Evolutionary conservation across 30 jellyfish, hydroid and myxozoan genomes (phyloP).

Genomic region (Rhopilema esculentum): DNA sequence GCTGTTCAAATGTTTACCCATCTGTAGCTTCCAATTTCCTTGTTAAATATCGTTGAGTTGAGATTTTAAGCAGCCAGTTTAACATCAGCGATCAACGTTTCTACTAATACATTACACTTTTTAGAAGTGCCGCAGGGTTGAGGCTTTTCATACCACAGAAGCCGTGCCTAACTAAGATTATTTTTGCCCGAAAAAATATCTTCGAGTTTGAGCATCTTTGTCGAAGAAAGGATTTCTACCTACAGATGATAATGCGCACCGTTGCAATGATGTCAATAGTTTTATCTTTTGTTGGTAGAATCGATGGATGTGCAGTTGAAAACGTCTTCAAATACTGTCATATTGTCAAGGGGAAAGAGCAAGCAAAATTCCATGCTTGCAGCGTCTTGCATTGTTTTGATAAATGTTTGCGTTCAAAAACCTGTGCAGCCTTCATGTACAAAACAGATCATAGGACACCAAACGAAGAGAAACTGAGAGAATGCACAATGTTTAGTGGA

Average conservation of each 20-base stretch:
- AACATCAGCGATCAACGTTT: no score
- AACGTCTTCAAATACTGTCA: not conserved
- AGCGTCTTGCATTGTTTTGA: slow-evolving; percentile 3
- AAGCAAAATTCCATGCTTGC: not conserved
- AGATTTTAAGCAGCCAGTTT: no score
- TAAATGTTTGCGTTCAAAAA: not conserved
- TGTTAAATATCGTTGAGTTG: no score
- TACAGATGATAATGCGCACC: not conserved
- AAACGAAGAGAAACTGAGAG: not conserved
- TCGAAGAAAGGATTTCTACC: no score
- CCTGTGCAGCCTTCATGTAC: not conserved
- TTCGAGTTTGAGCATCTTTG: no score
- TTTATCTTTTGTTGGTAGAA: not conserved
- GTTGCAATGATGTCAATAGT: not conserved
- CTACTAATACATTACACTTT: no score
- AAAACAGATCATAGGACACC: not conserved
- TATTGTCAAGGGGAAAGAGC: not conserved
- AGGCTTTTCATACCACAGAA: no score
- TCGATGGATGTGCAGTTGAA: not conserved
- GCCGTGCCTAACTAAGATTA: no score
- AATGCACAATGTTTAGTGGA: no score
- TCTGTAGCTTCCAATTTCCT: not conserved
- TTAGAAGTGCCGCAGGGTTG: no score
- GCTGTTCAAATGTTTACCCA: not conserved
- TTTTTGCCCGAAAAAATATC: no score